phyloP scores from a whole-genome alignment of 2,797 vertebrate species.

The Melanotaenia trifasciata region DNA sequence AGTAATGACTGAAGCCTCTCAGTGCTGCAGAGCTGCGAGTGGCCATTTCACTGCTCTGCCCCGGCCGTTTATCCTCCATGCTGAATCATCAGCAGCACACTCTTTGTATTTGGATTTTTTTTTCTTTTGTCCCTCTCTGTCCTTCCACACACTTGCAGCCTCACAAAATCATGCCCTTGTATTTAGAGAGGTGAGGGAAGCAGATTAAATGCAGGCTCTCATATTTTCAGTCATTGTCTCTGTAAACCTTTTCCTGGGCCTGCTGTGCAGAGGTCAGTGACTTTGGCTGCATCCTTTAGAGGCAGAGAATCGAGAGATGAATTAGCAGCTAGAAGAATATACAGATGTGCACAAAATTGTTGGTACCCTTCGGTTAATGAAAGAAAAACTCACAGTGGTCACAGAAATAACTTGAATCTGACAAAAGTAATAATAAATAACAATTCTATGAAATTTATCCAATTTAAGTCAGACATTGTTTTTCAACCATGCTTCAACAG shows the following conservation, averaged over 20 bases:
- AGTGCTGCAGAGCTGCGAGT: constrained; percentile 31
- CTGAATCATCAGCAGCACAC: not conserved
- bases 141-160: not conserved
- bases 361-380: too few species aligned
- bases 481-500: too few species aligned
- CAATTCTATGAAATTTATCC: too few species aligned
- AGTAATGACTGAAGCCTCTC: constrained; percentile 33
- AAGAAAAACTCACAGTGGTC: too few species aligned
- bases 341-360: not conserved
- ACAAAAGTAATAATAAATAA: too few species aligned
- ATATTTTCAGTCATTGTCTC: constrained; percentile 27
- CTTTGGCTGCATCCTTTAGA: constrained; percentile 11
- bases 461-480: too few species aligned
- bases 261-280: constrained; percentile 39
- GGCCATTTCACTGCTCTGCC: constrained; percentile 37
- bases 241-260: constrained; percentile 10
- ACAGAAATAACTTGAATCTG: too few species aligned
- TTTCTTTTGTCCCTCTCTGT: constrained; percentile 9
- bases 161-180: not conserved
- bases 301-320: not conserved
- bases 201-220: constrained; percentile 31
- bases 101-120: constrained; percentile 7
- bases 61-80: constrained; percentile 17
- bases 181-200: constrained; percentile 24
- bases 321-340: not conserved